Base-by-base conservation (phyloP, 2,888 invertebrate genomes). In the Melanchra persicariae region DNA sequence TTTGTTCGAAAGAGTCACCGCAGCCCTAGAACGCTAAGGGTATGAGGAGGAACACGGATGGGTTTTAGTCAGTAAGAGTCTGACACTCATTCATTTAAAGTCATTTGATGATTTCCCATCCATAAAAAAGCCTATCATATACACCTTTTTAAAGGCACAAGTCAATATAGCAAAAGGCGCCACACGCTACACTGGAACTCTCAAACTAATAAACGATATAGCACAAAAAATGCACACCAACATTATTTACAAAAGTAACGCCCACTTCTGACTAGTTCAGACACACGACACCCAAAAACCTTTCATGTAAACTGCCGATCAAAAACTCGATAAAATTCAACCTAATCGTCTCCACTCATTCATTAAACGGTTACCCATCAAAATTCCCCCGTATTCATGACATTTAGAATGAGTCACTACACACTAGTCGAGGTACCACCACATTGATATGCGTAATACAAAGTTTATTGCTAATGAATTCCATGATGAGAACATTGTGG, bases 381-480 rank as follows among this genome's bases (percentile, higher is more conserved):
- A 85, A 87, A 83, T 84, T 82, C 69, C 86, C 86, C 84, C 70
- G n/a, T n/a, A n/a, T n/a, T n/a, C n/a, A n/a, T n/a, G 83, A 77
- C 72, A 77, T 68, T 66, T 57, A 63, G 62, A 61, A 69, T 89
- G 88, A 89, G 76, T 88, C 89, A 88, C 71, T 30, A 37, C 45
- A 26, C 22, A 37, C 77, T 79, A 72, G 57, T 74, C 72, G 63
- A 81, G 74, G 81, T 83, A 57, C 75, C 80, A 82, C 81, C 65
- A 51, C 79, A 70, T 83, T 74, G 74, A 79, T 84, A 87, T 81
- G 74, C 74, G 77, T 74, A 71, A 76, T 78, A 73, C 70, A 37
- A 52, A 62, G 74, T 83, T 88, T 85, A 87, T 85, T 70, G 77
- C 77, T 82, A 82, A 84, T 86, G 84, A 85, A 87, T 85, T 82